Evolutionary conservation across 2,113 vertebrate species (phyloP).

Genomic region (Potamarius usumacintae): DNA sequence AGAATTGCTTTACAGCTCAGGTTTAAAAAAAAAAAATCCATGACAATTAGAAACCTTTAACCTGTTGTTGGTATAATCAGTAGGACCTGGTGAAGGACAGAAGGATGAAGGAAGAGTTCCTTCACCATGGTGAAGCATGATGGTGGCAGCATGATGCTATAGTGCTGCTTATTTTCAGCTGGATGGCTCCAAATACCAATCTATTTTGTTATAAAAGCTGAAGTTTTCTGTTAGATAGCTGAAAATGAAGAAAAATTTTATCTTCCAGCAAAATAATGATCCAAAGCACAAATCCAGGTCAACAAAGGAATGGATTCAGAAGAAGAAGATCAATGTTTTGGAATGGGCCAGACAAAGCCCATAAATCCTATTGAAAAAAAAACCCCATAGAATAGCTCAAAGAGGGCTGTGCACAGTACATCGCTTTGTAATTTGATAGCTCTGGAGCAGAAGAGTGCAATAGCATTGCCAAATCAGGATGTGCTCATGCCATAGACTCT

Average conservation of each 20-base stretch:
- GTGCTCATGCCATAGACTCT: neutral
- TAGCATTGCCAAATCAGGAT: neutral
- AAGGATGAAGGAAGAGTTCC: neutral
- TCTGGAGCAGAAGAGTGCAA: neutral
- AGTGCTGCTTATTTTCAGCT: neutral
- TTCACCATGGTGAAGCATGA: neutral
- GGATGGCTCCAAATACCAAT: neutral
- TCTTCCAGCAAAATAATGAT: neutral
- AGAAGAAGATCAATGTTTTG: neutral
- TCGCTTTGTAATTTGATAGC: neutral
- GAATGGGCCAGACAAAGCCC: neutral
- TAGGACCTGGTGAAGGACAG: neutral
- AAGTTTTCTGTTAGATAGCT: neutral
- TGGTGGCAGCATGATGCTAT: neutral
- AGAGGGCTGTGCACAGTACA: neutral
- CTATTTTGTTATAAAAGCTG: neutral
- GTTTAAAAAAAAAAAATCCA: slow-evolving; percentile 10
- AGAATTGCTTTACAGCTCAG: slow-evolving; percentile 2
- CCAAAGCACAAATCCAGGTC: neutral
- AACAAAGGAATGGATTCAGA: neutral
- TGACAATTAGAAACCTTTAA: slow-evolving; percentile 12
- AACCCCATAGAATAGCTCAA: neutral
- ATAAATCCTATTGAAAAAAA: neutral
- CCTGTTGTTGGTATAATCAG: neutral
- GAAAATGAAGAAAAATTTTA: neutral